Evolutionary conservation across 37 sponge, comb jelly and placozoan species (phyloP).

Genomic region (Axinella damicornis): DNA sequence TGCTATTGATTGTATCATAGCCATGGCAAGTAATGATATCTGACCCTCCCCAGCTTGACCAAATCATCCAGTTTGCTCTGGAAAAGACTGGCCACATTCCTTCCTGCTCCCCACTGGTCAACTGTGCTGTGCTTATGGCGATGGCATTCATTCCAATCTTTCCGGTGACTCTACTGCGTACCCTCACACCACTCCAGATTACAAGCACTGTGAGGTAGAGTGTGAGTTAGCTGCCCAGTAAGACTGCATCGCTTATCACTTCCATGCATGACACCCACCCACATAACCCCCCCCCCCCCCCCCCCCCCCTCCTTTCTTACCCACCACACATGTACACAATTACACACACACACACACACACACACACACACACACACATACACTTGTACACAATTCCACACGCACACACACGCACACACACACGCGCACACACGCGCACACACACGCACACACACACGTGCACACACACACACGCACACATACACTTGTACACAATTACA

Average conservation of each 20-base stretch:
- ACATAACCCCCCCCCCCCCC: background rate
- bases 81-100: constrained; percentile 7
- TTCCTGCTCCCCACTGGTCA: constrained; percentile 49
- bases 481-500: no score
- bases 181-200: constrained; percentile 68
- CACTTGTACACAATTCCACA: background rate
- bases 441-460: background rate
- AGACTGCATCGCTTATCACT: background rate
- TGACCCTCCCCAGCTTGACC: constrained; percentile 33
- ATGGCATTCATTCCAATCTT: constrained; percentile 84
- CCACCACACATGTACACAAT: no score
- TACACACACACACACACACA: no score
- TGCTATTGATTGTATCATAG: background rate
- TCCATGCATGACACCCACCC: background rate
- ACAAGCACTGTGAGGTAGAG: constrained; percentile 68
- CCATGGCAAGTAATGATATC: constrained; percentile 1
- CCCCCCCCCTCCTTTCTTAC: no score
- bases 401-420: no score
- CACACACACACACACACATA: no score
- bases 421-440: background rate
- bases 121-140: constrained; percentile 58
- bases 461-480: background rate
- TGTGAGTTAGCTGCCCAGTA: background rate
- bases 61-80: constrained; percentile 42
- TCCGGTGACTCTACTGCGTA: constrained; percentile 69